Percentiles rank a stretch among this genome's conserved stretches.
phyloP scores from a whole-genome alignment of 2,888 invertebrate species.

The Listrodromus nycthemerus region DNA sequence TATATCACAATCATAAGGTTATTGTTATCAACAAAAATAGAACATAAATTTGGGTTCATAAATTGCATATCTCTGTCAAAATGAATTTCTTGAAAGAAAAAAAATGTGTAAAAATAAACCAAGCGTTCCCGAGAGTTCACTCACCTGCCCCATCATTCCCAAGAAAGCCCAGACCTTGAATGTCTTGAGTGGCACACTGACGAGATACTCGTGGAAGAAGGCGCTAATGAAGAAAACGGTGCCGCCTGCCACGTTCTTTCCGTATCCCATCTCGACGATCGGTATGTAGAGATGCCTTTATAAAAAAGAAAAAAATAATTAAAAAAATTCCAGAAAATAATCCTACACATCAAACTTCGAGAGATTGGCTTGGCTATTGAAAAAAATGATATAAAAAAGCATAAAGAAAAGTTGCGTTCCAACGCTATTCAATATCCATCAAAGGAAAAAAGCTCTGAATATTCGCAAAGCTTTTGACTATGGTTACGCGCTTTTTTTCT shows the following conservation, averaged over 20 bases:
- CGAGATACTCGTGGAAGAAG: constrained; percentile 97
- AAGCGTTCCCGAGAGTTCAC: constrained; percentile 58
- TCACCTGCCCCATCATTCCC: constrained; percentile 96
- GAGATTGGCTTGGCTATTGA: not conserved
- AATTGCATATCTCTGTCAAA: not conserved
- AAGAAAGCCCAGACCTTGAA: constrained; percentile 98
- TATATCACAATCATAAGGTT: too few species aligned
- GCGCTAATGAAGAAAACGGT: constrained; percentile 97
- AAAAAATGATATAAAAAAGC: too few species aligned
- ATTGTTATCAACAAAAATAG: too few species aligned
- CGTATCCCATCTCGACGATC: constrained; percentile 92
- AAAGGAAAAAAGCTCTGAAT: not conserved
- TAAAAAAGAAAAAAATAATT: constrained; percentile 37
- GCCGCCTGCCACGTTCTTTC: constrained; percentile 89
- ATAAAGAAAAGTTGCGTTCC: not conserved
- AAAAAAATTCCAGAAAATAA: not conserved
- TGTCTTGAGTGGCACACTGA: constrained; percentile 97
- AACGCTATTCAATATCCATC: not conserved
- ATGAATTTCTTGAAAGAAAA: not conserved
- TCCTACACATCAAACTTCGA: not conserved
- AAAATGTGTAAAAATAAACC: not conserved
- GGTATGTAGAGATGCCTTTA: constrained; percentile 95
- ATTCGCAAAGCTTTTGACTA: constrained; percentile 2
- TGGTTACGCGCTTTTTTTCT: not conserved
- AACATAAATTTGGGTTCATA: too few species aligned